Conservation (phyloP, 2,797 vertebrate genomes). For the Artibeus lituratus region DNA sequence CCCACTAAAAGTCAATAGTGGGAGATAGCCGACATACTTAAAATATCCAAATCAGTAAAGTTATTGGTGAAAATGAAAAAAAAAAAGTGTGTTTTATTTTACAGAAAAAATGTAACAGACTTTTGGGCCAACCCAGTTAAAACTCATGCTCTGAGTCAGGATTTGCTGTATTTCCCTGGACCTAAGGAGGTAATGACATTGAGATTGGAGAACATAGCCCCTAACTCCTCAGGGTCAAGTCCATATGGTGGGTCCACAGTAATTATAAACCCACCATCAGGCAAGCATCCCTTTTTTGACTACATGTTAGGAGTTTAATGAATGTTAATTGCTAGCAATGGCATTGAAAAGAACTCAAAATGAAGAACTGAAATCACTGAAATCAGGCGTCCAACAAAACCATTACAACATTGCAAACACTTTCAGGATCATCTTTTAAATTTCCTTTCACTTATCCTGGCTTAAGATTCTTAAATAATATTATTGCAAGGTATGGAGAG, state of each 20-base stretch:
- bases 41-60: neutral
- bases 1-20: neutral
- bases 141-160: neutral
- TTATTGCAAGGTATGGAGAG: accelerated
- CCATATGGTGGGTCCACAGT: neutral
- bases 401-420: neutral
- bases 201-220: neutral
- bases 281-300: neutral
- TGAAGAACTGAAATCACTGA: neutral
- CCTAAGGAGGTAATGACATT: neutral
- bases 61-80: neutral
- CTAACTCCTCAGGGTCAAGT: neutral
- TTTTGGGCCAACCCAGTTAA: neutral
- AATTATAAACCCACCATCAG: neutral
- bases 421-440: neutral
- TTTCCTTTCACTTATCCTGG: neutral
- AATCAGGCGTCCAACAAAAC: neutral
- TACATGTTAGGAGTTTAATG: neutral
- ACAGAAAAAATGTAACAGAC: neutral
- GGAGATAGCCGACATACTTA: neutral
- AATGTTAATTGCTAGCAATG: neutral
- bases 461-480: neutral
- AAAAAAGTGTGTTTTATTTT: neutral
- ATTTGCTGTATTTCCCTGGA: neutral
- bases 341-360: neutral